Conservation (phyloP, 2,113 vertebrate genomes). For the Poeciliopsis retropinna region DNA sequence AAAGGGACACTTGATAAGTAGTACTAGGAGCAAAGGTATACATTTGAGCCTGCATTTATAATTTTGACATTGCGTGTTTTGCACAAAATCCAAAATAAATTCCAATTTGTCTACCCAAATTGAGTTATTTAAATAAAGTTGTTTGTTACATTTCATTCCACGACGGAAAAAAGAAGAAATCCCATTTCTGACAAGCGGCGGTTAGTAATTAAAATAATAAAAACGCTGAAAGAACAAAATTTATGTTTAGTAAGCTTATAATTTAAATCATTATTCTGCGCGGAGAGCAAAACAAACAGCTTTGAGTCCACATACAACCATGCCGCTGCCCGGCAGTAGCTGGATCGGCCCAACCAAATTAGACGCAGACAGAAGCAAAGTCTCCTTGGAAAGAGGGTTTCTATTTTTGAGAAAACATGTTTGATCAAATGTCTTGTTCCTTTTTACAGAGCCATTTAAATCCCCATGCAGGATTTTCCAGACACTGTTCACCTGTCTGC, state of each 20-base stretch:
- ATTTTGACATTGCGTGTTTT: not conserved
- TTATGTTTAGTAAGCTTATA: not conserved
- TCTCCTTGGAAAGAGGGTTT: constrained; percentile 33
- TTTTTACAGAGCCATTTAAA: constrained; percentile 44
- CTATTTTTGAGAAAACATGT: constrained; percentile 34
- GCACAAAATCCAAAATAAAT: not conserved
- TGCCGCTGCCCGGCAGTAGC: constrained; percentile 13
- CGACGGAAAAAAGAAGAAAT: no score
- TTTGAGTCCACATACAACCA: constrained; percentile 9
- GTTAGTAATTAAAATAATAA: no score
- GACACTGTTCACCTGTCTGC: constrained; percentile 77
- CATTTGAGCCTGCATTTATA: not conserved
- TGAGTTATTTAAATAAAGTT: not conserved
- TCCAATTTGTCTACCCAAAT: not conserved
- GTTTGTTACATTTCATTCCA: not conserved
- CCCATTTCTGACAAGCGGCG: constrained; percentile 9
- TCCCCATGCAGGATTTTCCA: constrained; percentile 60
- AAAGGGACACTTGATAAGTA: not conserved
- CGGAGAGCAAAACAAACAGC: constrained; percentile 4
- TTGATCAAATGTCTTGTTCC: constrained; percentile 45
- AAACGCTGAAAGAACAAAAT: not conserved
- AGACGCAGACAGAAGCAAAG: constrained; percentile 20
- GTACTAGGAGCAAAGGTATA: not conserved
- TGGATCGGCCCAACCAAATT: constrained; percentile 17
- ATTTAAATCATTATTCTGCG: constrained; percentile 7